These are phyloP conservation scores for Portunus trituberculatus DNA, from an alignment of 1,140 invertebrate species.

Conservation along the genomic window DNA sequence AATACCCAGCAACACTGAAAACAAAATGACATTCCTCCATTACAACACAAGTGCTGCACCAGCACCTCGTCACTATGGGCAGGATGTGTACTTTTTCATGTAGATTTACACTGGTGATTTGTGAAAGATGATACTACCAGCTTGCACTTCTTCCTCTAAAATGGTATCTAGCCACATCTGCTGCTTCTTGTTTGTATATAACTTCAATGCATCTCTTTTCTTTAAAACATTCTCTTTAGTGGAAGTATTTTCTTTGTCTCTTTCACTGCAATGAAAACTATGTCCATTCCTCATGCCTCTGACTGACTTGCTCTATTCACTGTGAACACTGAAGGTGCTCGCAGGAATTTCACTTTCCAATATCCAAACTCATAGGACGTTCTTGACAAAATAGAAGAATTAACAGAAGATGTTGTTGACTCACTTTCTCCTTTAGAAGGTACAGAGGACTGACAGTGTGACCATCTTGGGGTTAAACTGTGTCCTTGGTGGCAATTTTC, in stretches of 20 bases:
- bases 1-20: neutral
- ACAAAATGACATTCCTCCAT: too few species aligned
- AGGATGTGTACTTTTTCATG: too few species aligned
- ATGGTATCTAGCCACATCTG: too few species aligned
- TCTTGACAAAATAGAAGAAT: conserved; percentile 13
- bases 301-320: neutral
- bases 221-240: too few species aligned
- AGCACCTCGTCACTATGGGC: neutral
- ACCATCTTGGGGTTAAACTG: neutral
- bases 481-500: neutral
- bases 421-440: neutral
- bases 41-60: neutral
- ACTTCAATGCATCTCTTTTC: too few species aligned
- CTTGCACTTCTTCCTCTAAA: too few species aligned
- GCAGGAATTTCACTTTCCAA: conserved; percentile 61
- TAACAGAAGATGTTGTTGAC: neutral
- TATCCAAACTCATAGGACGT: conserved; percentile 42
- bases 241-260: too few species aligned
- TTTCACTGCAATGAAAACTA: too few species aligned
- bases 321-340: conserved; percentile 56
- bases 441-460: neutral
- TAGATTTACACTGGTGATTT: too few species aligned
- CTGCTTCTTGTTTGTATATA: too few species aligned
- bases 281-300: neutral
- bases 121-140: too few species aligned